Base-by-base conservation (phyloP, 2,888 invertebrate species). In the Lepidochrysops patricia region DNA sequence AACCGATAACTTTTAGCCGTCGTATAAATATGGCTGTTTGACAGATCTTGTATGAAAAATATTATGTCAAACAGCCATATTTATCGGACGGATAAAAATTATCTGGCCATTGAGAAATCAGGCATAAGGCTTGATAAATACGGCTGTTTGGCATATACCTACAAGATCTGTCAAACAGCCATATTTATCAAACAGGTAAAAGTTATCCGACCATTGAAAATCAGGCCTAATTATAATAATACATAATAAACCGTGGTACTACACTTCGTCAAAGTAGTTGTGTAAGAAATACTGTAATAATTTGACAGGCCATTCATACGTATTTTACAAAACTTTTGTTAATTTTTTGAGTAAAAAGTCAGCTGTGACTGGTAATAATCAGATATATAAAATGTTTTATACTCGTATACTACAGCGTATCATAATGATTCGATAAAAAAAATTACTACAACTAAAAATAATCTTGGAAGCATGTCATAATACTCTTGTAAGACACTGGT, bases 391-490 rank as follows among this genome's bases (percentile, higher is more conserved):
- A 29, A 35, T 26, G 58, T 49, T 26, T 26, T 43, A 57, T 52
- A 59, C 50, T 32, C 13, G 50, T 32, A 26, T 37, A 19, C 25
- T 59, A 59, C 52, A 59, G 58, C 52, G 35, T 59, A 35, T 32
- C 58, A 52, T 50, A 59, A 59, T 59, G 29, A 32, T 50, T 58
- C 23, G 32, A 32, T 49, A 58, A 19, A 13, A 57, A 37, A 57
- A 35, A 19, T 43, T 27, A 7, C 13, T 9, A 57, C 26, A 13
- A 19, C 19, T n/a, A n/a, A 57, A 57, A 43, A 27, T 50, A 23
- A 34, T 34, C 25, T 27, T 32, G 49, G 49, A 50, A 58, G 52
- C 26, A 27, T 26, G 26, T 52, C 27, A 27, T 52, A 52, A 54
- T 54, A 54, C 29, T 54, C 32, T 54, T 13, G 52, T 54, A 32